These are phyloP conservation scores for human (Homo sapiens) DNA, from an alignment of 2,113 vertebrate genomes.

Conservation along the genomic window GRCh38 chr2:166190501-166191000, in stretches of 20 bases:
- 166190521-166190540: not conserved
- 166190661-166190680: not conserved
- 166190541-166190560: not conserved
- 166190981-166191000: not conserved
- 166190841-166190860: not conserved
- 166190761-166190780: not conserved
- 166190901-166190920: not conserved
- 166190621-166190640: not conserved
- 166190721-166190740: not conserved
- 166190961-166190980: not conserved
- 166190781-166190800: not conserved
- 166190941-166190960: not conserved
- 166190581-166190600: not conserved
- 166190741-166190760: not conserved
- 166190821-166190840: not conserved
- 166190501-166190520: not conserved
- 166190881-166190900: not conserved
- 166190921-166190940: not conserved
- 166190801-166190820: not conserved
- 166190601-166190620: not conserved
- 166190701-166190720: not conserved
- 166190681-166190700: not conserved
- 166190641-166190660: not conserved
- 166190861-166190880: not conserved
- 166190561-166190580: not conserved